Base-by-base conservation (phyloP, 1,140 invertebrate genomes). In the Drosophila ohnishii region DNA sequence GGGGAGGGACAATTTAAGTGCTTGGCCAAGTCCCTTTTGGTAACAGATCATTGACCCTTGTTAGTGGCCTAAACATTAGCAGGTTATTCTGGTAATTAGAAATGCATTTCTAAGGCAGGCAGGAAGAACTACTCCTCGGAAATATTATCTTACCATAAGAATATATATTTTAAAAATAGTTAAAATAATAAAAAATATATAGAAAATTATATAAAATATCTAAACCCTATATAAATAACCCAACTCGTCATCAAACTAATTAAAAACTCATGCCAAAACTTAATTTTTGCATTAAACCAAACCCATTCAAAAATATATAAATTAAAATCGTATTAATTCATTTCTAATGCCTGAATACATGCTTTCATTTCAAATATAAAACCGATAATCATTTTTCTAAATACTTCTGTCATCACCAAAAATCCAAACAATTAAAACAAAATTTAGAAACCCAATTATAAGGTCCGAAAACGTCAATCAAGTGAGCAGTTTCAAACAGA, bases 41-140 rank as follows among this genome's bases (percentile, higher is more conserved):
- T 10, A 13, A 4, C n/a, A 39, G 64, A 55, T n/a, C 65, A 71
- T 50, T 70, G 65, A 59, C 67, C 67, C 51, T 59, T 10, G 28
- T 58, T 25, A n/a, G 32, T 0, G 14, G 8, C n/a, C 48, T 8
- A 16, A 16, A 10, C 32, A 37, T 55, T 55, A 55, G 8, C 51
- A 55, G 51, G 34, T 55, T 22, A 25, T 55, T 55, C 8, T 25
- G 14, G 2, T 37, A 55, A 55, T 55, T 37, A 55, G 8, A n/a
- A 53, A 6, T 22, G 51, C 34, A 55, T 22, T 55, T 25, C 8
- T 2, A 6, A 22, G 9, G 51, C 13, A 1, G 8, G 22, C 3
- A 22, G 10, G 2, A 0, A 14, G 4, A 53, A 53, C 50, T 10
- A 53, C 13, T 32, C 50, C 7, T 1, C 19, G 25, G 5, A 14